Evolutionary conservation across 2,113 vertebrate genomes (phyloP).

Genomic region (Ariopsis seemanni): DNA sequence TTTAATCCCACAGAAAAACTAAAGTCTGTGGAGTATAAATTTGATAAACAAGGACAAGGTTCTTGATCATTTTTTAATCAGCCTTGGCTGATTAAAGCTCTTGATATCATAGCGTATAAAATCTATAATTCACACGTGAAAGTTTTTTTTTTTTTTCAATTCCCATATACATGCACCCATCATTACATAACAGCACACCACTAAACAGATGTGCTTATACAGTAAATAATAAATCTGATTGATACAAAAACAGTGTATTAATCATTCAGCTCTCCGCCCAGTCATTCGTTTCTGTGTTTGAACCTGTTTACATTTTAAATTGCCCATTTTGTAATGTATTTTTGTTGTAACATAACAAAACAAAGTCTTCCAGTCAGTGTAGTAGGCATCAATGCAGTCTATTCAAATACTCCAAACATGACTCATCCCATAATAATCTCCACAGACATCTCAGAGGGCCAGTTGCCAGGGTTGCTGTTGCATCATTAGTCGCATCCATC

Average conservation of each 20-base stretch:
- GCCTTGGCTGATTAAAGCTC: neutral
- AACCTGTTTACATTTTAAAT: slow-evolving; percentile 61
- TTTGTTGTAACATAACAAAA: slow-evolving; percentile 33
- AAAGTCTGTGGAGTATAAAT: neutral
- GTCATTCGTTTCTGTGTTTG: slow-evolving; percentile 48
- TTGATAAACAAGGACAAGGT: neutral
- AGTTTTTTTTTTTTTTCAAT: neutral
- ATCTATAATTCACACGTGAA: neutral
- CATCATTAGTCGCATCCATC: slow-evolving; percentile 67
- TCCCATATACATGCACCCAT: neutral
- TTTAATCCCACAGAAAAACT: neutral
- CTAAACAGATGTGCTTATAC: neutral
- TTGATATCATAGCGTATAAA: neutral
- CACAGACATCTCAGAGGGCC: slow-evolving; percentile 66
- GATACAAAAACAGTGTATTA: slow-evolving; percentile 42
- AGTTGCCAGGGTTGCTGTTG: slow-evolving; percentile 71
- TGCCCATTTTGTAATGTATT: slow-evolving; percentile 55
- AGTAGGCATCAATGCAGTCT: slow-evolving; percentile 42
- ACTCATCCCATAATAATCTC: slow-evolving; percentile 75
- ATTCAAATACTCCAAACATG: slow-evolving; percentile 55
- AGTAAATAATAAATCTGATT: slow-evolving; percentile 18
- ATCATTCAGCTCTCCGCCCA: slow-evolving; percentile 57
- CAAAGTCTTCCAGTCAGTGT: slow-evolving; percentile 19
- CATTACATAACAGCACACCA: neutral
- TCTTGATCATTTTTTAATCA: neutral